Evolutionary conservation across 2,888 invertebrate genomes (phyloP).

Genomic region (Lumbricus terrestris): DNA sequence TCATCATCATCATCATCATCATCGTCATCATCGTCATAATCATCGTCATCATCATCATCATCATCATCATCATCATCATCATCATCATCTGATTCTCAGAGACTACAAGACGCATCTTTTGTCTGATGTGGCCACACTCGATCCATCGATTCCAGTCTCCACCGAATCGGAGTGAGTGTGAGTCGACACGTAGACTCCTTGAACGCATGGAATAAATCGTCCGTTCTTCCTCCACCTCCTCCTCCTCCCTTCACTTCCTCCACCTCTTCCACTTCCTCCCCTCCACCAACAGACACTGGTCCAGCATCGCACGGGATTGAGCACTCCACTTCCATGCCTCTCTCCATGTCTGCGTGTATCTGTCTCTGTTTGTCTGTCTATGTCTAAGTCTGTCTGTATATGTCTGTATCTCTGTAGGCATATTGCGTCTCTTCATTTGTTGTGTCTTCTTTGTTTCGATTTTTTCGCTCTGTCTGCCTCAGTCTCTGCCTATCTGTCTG

Average conservation of each 20-base stretch:
- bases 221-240: not conserved
- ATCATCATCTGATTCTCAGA: not conserved
- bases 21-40: too few species aligned
- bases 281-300: not conserved
- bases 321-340: not conserved
- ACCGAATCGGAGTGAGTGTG: not conserved
- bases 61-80: too few species aligned
- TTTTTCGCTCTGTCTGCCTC: too few species aligned
- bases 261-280: not conserved
- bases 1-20: too few species aligned
- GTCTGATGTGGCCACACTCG: not conserved
- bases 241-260: too few species aligned
- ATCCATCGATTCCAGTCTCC: not conserved
- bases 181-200: not conserved
- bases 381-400: too few species aligned
- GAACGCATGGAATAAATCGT: not conserved
- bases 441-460: too few species aligned
- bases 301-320: not conserved
- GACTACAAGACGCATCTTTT: not conserved
- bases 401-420: too few species aligned
- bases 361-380: not conserved
- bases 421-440: too few species aligned
- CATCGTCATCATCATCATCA: too few species aligned
- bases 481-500: too few species aligned
- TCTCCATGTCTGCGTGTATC: too few species aligned